Conservation (phyloP, 2,888 invertebrate genomes). For the Heliconius erato region DNA sequence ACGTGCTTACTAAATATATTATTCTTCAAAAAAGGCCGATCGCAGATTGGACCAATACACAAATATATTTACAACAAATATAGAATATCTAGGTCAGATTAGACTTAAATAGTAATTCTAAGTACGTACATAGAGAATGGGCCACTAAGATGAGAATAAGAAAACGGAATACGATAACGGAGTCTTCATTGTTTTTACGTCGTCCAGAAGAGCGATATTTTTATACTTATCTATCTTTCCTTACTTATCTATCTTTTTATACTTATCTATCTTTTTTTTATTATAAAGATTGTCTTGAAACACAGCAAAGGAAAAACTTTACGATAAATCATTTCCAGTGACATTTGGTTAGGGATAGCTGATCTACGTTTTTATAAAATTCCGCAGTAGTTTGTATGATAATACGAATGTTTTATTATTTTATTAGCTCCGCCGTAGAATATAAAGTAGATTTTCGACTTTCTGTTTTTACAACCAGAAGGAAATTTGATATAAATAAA, state of each 20-base stretch:
- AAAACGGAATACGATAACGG: conserved; percentile 19
- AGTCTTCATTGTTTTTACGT: conserved; percentile 20
- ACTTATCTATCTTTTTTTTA: conserved; percentile 40
- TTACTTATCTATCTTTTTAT: conserved; percentile 37
- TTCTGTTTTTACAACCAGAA: conserved; percentile 41
- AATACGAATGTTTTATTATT: conserved; percentile 66
- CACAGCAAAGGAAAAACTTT: conserved; percentile 45
- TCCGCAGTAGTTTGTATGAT: conserved; percentile 63
- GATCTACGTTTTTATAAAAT: conserved; percentile 38
- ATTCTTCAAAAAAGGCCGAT: background rate
- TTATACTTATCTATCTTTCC: conserved; percentile 37
- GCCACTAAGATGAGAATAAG: conserved; percentile 16
- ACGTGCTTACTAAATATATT: background rate
- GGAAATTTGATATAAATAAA: conserved; percentile 33
- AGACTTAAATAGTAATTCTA: background rate
- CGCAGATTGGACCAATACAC: background rate
- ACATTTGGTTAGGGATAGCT: conserved; percentile 38
- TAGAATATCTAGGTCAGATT: conserved; percentile 11
- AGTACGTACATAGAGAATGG: background rate
- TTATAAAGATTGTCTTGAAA: conserved; percentile 34
- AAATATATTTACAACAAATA: conserved; percentile 16
- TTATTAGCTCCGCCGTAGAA: conserved; percentile 56
- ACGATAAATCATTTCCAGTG: conserved; percentile 49
- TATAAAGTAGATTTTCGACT: conserved; percentile 48
- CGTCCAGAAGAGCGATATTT: conserved; percentile 23